Base-by-base conservation (phyloP, 2,888 invertebrate genomes). In the Liopterus haemorrhoidalis region DNA sequence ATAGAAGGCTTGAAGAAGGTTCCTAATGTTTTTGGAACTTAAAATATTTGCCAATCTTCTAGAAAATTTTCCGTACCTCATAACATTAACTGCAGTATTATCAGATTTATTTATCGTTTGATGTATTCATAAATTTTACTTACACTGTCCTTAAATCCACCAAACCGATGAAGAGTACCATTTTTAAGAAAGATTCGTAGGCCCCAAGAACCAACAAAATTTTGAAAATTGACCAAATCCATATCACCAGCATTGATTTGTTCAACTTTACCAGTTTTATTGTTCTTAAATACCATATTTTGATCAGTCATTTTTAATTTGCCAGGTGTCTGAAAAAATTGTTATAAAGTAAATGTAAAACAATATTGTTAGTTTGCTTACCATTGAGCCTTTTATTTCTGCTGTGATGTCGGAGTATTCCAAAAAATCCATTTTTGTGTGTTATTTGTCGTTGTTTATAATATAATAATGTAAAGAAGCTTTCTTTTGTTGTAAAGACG, bases 191-290 rank as follows among this genome's bases (percentile, higher is more conserved):
- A 88, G 19, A 99, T 71, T 40, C 96, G 76, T 2, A 99, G 68
- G 1, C 95, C 96, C 81, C 87, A 88, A 1, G 83, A 84, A 14
- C 91, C 86, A 22, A 93, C 88, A 56, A 99, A 82, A 60, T 89
- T 85, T 64, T 95, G 87, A 74, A 94, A 96, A 65, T 90, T 88
- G 0, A 92, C 88, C 44, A 85, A 70, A 41, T 95, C 93, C 59
- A 99, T 85, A 55, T 97, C 96, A 35, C 76, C 71, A 0, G 84
- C 76, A 22, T 79, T 73, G 52, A 96, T 82, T 63, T 92, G 90
- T 62, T 95, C 95, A 1, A 95, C 89, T 70, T 94, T 95, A 2
- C 97, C 97, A 1, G 96, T 97, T 70, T 92, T 94, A 53, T 79
- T 85, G 67, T 95, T 96, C 67, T 96, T 96, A 65, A 95, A 99